These are phyloP conservation scores for Dicaeum eximium DNA, from an alignment of 2,113 vertebrate genomes.

Conservation along the genomic window DNA sequence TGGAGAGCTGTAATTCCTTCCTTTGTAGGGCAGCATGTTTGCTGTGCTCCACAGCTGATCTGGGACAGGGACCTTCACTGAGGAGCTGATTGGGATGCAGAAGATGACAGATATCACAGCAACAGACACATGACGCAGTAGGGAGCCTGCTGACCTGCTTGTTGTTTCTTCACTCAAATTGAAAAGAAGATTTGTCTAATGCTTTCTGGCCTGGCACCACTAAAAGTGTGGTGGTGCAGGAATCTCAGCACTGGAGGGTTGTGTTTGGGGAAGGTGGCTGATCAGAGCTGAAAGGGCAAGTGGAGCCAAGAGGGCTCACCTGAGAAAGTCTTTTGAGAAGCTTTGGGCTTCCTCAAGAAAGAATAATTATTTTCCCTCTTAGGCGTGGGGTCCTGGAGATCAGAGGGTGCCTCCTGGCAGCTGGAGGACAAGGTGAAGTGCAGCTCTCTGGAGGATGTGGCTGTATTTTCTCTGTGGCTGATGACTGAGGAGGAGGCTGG, in stretches of 20 bases:
- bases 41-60: not conserved
- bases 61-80: not conserved
- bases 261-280: not conserved
- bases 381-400: not conserved
- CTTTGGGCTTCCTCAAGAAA: not conserved
- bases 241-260: not conserved
- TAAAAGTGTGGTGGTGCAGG: not conserved
- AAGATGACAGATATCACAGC: not conserved
- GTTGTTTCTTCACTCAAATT: not conserved
- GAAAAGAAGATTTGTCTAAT: not conserved
- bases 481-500: not conserved
- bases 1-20: constrained; percentile 16
- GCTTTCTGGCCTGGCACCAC: not conserved
- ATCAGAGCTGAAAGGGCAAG: not conserved
- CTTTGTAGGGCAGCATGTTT: constrained; percentile 35
- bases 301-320: not conserved
- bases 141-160: not conserved
- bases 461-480: not conserved
- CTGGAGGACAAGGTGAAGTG: not conserved
- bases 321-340: not conserved
- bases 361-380: not conserved
- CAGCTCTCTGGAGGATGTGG: not conserved
- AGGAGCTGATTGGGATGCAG: not conserved
- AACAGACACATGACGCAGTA: not conserved
- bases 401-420: not conserved